A percentile compares a stretch with the other conserved stretches of the same genome.
These are phyloP conservation scores for Lepus americanus DNA, from an alignment of 2,113 vertebrate species.

Conservation along the genomic window DNA sequence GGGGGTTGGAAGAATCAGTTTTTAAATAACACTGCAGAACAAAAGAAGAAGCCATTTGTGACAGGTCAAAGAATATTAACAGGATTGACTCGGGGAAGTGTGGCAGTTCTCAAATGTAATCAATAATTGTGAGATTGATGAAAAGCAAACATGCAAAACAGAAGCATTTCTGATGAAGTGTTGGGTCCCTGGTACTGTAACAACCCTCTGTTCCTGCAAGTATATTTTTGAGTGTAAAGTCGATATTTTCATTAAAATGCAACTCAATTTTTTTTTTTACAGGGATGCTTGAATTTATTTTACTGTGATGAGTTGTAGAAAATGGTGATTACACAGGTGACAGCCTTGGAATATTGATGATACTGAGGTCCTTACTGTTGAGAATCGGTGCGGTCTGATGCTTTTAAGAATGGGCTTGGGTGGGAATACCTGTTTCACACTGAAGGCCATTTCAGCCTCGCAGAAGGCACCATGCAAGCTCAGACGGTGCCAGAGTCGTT, in stretches of 20 bases:
- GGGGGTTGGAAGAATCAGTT: rapidly evolving
- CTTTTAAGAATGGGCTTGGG: neutral
- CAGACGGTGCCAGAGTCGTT: neutral
- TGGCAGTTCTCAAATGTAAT: neutral
- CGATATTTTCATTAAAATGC: neutral
- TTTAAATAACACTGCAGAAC: neutral
- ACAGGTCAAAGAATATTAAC: neutral
- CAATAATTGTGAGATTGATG: neutral
- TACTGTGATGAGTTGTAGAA: neutral
- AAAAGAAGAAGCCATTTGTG: neutral
- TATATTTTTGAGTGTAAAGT: neutral
- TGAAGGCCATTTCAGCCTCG: neutral
- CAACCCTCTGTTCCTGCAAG: neutral
- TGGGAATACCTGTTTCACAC: neutral
- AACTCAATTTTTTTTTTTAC: neutral
- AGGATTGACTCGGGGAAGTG: neutral
- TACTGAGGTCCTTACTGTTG: neutral
- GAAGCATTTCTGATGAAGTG: neutral
- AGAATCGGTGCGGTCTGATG: neutral
- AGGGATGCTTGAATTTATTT: neutral
- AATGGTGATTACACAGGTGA: neutral
- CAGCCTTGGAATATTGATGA: neutral
- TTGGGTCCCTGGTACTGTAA: neutral
- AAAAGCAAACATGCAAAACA: neutral
- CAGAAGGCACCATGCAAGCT: neutral